Conservation (phyloP, 2,888 invertebrate genomes). For the Cantharis rustica region DNA sequence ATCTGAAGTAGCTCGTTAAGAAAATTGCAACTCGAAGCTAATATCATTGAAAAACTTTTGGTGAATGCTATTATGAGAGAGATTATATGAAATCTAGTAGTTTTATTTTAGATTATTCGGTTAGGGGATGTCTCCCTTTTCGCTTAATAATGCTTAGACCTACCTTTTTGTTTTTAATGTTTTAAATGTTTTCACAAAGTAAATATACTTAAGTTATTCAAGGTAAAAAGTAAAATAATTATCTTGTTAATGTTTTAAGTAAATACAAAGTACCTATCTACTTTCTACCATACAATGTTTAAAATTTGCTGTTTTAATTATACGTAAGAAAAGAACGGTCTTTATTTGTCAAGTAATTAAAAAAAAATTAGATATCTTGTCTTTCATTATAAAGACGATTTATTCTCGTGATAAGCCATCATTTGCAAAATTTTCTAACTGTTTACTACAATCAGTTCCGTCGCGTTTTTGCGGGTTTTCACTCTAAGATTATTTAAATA, state of each 20-base stretch:
- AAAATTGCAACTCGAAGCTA: neutral
- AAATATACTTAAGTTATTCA: neutral
- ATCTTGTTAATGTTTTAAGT: neutral
- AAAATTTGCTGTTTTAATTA: neutral
- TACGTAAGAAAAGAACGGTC: neutral
- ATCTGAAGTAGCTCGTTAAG: neutral
- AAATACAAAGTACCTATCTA: neutral
- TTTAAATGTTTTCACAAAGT: neutral
- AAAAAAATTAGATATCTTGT: slow-evolving; percentile 19
- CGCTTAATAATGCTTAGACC: neutral
- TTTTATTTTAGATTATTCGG: neutral
- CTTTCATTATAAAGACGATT: slow-evolving; percentile 22
- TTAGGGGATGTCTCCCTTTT: neutral
- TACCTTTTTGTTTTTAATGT: neutral
- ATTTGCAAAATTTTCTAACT: slow-evolving; percentile 20
- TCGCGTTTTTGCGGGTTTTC: slow-evolving; percentile 20
- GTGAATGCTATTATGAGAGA: neutral
- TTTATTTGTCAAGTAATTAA: slow-evolving; percentile 12
- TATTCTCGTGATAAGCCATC: slow-evolving; percentile 23
- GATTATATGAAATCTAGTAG: neutral
- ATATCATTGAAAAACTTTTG: neutral
- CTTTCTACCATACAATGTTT: neutral
- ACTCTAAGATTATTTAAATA: slow-evolving; percentile 19
- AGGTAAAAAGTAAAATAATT: neutral
- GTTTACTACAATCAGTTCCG: slow-evolving; percentile 25